Conservation (phyloP, 2,113 vertebrate genomes). For the Rhodinocichla rosea region DNA sequence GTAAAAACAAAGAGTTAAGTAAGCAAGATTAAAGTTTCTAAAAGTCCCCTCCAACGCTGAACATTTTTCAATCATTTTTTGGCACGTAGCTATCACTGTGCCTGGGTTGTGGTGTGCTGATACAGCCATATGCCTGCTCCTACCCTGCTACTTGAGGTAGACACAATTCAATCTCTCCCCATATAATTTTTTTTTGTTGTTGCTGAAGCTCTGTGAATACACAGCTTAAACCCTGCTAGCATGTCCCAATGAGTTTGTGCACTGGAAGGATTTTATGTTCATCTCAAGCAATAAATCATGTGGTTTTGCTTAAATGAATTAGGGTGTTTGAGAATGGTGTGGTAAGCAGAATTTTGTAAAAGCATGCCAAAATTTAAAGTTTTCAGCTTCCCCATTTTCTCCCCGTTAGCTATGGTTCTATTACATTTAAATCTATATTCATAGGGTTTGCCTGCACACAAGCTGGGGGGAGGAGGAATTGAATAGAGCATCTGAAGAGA, state of each 20-base stretch:
- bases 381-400: background rate
- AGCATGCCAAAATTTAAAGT: background rate
- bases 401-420: background rate
- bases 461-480: background rate
- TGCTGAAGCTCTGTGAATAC: background rate
- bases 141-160: background rate
- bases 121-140: background rate
- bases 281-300: background rate
- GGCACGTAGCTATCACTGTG: background rate
- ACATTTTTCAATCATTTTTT: conserved; percentile 11
- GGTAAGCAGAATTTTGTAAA: background rate
- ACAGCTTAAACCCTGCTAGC: background rate
- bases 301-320: background rate
- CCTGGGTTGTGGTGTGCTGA: background rate
- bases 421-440: background rate
- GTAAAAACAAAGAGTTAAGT: conserved; percentile 52
- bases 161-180: background rate
- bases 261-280: background rate
- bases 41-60: conserved; percentile 15
- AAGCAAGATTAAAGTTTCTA: conserved; percentile 24
- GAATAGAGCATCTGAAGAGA: background rate
- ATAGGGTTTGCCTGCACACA: background rate
- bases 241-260: background rate
- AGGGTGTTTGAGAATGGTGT: background rate
- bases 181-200: background rate